A percentile compares a stretch with the other conserved stretches of the same genome.
Conservation (phyloP, 2,113 vertebrate genomes). For the Boleophthalmus pectinirostris region DNA sequence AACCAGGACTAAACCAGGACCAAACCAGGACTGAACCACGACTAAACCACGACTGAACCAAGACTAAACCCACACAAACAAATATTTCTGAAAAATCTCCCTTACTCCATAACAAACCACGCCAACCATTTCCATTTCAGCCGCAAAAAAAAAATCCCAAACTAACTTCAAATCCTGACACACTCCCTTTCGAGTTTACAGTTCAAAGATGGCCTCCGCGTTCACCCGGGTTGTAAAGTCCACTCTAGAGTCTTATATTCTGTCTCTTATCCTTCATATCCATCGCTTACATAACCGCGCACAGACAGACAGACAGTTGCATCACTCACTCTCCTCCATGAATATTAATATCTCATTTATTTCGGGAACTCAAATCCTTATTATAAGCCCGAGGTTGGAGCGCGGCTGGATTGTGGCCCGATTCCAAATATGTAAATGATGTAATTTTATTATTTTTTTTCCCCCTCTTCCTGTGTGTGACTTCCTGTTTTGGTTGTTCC, state of each 20-base stretch:
- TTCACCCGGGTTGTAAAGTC: neutral
- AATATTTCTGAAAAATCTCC: no score
- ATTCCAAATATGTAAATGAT: neutral
- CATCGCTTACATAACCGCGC: neutral
- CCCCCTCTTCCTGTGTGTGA: neutral
- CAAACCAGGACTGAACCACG: no score
- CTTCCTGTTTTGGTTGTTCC: neutral
- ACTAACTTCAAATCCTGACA: no score
- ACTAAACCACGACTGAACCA: no score
- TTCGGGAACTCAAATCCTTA: slow-evolving; percentile 10
- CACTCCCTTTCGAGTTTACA: neutral
- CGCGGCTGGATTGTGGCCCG: neutral
- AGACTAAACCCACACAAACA: no score
- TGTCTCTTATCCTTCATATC: neutral
- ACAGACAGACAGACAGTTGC: slow-evolving; percentile 18
- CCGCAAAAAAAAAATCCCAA: no score
- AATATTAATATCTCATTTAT: slow-evolving; percentile 34
- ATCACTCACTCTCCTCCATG: slow-evolving; percentile 17
- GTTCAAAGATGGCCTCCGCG: neutral
- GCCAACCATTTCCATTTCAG: no score
- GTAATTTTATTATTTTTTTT: neutral
- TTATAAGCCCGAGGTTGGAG: slow-evolving; percentile 1
- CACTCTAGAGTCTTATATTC: neutral
- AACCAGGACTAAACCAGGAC: no score
- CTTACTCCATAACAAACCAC: no score